Base-by-base conservation (phyloP, 2,113 vertebrate genomes). In the Megaleporinus macrocephalus region DNA sequence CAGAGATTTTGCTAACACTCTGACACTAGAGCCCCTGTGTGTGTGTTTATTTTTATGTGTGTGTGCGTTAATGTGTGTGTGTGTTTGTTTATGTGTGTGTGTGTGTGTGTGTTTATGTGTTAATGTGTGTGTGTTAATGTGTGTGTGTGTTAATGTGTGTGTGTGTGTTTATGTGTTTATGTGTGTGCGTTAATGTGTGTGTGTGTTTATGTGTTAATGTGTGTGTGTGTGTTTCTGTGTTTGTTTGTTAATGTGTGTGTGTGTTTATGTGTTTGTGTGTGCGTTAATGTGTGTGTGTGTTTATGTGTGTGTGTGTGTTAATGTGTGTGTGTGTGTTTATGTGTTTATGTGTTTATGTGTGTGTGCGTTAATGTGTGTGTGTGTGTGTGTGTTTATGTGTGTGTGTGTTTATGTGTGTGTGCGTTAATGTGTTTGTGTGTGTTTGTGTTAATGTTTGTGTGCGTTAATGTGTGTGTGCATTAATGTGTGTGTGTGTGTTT, bases 71-170 rank as follows among this genome's bases (percentile, higher is more conserved):
- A 1, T 49, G 10, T 49, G 10, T 10, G 10, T 49, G 10, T 49
- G 47, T 49, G 10, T 49, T 1, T 49, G 10, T 49, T 1, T 49
- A 11, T 10, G 10, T 49, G 10, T 49, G 10, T 49, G 47, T 49
- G 59, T 53, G 71, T 30, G 66, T 5, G 29, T 49, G 14, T 20
- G 27, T 47, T 30, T 55, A 49, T 51, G 24, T 51, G 66, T 73
- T 53, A 57, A 44, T 51, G 24, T 77, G 22, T 70, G n/a, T n/a
- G n/a, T 57, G 51, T 63, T 33, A 26, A n/a, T 11, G 73, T 70
- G 44, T 55, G 61, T 33, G 68, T 6, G n/a, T 51, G 15, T 20
- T 16, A 33, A 36, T 57, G 30, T 11, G 73, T n/a, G n/a, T n/a
- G 81, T 78, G 44, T 47, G 44, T 47, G 44, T 47, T n/a, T n/a